Evolutionary conservation across 2,113 vertebrate genomes (phyloP).

Genomic region (Halichoerus grypus): DNA sequence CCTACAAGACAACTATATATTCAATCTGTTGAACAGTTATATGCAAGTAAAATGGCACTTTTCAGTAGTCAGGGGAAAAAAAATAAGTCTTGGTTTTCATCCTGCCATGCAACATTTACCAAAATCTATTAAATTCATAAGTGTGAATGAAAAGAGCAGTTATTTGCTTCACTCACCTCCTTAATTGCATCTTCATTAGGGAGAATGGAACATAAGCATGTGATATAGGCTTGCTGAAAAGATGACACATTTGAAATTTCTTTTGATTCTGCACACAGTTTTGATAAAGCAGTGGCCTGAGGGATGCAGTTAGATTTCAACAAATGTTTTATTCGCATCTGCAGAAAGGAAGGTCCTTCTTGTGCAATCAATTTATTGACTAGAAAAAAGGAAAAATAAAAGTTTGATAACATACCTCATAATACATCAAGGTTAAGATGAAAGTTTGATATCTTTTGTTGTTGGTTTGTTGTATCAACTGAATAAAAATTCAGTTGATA

Average conservation of each 20-base stretch:
- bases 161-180: constrained; percentile 90
- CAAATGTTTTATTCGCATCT: constrained; percentile 98
- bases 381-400: constrained; percentile 85
- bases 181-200: constrained; percentile 97
- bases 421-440: constrained; percentile 10
- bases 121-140: constrained; percentile 48
- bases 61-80: constrained; percentile 1
- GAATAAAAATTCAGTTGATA: constrained; percentile 39
- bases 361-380: constrained; percentile 94
- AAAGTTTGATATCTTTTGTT: background rate
- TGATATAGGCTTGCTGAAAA: constrained; percentile 96
- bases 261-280: constrained; percentile 93
- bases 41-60: constrained; percentile 37
- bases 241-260: constrained; percentile 92
- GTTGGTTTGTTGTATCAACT: constrained; percentile 9
- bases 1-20: constrained; percentile 26
- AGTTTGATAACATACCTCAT: constrained; percentile 58
- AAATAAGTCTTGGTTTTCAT: constrained; percentile 40
- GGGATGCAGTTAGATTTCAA: constrained; percentile 96
- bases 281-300: constrained; percentile 95
- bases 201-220: constrained; percentile 95
- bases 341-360: constrained; percentile 98
- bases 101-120: constrained; percentile 14
- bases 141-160: background rate
- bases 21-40: constrained; percentile 31